Conservation (phyloP, 1,140 invertebrate species). For the Zelostemma sp. region DNA sequence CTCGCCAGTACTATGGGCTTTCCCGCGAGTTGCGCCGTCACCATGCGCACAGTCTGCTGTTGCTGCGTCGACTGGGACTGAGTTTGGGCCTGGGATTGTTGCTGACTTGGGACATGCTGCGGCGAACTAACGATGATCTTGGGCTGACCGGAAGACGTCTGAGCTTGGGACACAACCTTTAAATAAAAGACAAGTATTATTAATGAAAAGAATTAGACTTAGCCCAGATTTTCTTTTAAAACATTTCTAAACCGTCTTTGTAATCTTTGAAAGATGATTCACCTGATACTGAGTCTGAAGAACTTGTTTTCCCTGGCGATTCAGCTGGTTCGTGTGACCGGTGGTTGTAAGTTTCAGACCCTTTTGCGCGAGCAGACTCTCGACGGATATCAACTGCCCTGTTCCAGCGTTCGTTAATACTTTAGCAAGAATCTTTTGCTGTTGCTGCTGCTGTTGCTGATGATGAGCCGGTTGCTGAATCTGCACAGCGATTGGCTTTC, state of each 20-base stretch:
- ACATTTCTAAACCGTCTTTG: not conserved
- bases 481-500: conserved; percentile 67
- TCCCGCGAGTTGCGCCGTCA: conserved; percentile 74
- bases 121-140: conserved; percentile 66
- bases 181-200: too few relatives aligned
- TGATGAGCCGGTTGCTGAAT: conserved; percentile 65
- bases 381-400: conserved; percentile 77
- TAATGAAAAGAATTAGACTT: not conserved
- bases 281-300: conserved; percentile 68
- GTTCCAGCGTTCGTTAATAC: conserved; percentile 74
- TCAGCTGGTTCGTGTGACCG: conserved; percentile 57
- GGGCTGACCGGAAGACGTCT: conserved; percentile 58
- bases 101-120: conserved; percentile 50
- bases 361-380: conserved; percentile 75
- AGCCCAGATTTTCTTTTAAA: too few relatives aligned
- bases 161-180: conserved; percentile 65
- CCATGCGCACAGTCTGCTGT: conserved; percentile 70
- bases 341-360: conserved; percentile 66
- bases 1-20: conserved; percentile 77
- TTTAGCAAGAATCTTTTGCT: conserved; percentile 72
- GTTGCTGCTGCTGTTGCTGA: conserved; percentile 60
- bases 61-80: conserved; percentile 47
- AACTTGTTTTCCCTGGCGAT: conserved; percentile 64
- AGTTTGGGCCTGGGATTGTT: conserved; percentile 33
- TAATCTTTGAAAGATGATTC: not conserved